Percentiles rank a stretch among this genome's conserved stretches.
phyloP scores from a whole-genome alignment of 2,888 invertebrate genomes.

The Halocaridina rubra region DNA sequence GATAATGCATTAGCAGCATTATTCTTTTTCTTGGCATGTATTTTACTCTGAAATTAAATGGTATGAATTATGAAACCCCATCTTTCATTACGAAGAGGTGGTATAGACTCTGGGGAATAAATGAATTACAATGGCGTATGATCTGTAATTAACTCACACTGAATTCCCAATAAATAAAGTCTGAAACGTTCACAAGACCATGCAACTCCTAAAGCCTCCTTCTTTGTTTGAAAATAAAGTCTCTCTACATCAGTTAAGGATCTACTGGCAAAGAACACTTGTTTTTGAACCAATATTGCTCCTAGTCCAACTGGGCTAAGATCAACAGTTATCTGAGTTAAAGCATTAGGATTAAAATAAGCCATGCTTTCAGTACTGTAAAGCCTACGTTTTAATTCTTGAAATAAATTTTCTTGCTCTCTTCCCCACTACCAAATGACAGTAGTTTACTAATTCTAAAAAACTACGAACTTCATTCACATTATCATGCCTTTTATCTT shows the following conservation, averaged over 20 bases:
- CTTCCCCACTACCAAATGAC: background rate
- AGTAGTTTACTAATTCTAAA: too few relatives aligned
- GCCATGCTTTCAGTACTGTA: background rate
- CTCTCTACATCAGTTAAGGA: conserved; percentile 6
- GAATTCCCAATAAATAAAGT: background rate
- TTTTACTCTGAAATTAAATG: background rate
- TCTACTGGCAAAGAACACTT: background rate
- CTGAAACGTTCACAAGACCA: background rate
- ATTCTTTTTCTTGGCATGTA: background rate
- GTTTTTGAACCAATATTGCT: background rate
- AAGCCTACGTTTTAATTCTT: background rate
- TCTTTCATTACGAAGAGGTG: background rate
- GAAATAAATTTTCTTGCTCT: background rate
- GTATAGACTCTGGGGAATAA: background rate
- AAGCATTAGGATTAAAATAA: background rate
- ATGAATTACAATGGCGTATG: background rate
- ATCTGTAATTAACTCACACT: background rate
- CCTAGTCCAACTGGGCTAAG: conserved; percentile 5
- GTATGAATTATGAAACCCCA: background rate
- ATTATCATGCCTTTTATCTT: too few relatives aligned
- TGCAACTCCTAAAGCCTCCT: background rate
- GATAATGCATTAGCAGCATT: background rate
- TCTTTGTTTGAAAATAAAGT: background rate
- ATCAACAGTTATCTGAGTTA: background rate
- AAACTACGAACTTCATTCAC: too few relatives aligned